Evolutionary conservation across 2,888 invertebrate genomes (phyloP).

Genomic region (Amphipoea oculea): DNA sequence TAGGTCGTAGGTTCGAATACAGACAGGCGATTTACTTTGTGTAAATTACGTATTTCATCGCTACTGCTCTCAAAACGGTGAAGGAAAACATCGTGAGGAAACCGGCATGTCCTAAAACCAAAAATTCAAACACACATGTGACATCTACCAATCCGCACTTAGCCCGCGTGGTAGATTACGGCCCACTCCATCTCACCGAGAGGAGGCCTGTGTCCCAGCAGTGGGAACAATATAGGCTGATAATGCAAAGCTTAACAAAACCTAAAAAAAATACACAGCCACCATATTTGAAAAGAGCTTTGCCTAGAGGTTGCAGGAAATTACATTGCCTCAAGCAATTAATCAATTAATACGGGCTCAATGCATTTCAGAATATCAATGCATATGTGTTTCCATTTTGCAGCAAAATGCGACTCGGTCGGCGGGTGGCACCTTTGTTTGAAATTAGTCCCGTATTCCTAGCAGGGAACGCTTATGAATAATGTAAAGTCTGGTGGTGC

Average conservation of each 20-base stretch:
- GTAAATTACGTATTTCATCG: too few species aligned
- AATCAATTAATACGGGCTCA: constrained; percentile 38
- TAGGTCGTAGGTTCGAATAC: too few species aligned
- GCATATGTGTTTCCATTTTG: constrained; percentile 42
- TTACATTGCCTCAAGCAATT: constrained; percentile 32
- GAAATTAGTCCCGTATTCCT: constrained; percentile 22
- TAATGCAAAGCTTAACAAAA: neutral
- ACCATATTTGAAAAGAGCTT: neutral
- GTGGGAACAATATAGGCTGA: neutral
- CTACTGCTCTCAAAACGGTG: too few species aligned
- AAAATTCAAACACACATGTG: too few species aligned
- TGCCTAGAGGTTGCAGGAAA: constrained; percentile 20
- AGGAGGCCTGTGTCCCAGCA: neutral
- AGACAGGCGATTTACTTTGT: too few species aligned
- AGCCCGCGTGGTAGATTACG: too few species aligned
- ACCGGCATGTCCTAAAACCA: too few species aligned
- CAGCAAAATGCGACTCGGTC: constrained; percentile 2
- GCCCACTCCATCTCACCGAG: too few species aligned
- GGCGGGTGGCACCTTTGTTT: constrained; percentile 28
- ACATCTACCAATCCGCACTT: too few species aligned
- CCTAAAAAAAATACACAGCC: neutral
- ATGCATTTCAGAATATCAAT: constrained; percentile 31
- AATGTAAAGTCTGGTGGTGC: neutral
- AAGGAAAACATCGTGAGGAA: too few species aligned
- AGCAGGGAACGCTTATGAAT: constrained; percentile 21